Evolutionary conservation across 1,140 invertebrate genomes (phyloP).

Genomic region (Phymastichus coffea): DNA sequence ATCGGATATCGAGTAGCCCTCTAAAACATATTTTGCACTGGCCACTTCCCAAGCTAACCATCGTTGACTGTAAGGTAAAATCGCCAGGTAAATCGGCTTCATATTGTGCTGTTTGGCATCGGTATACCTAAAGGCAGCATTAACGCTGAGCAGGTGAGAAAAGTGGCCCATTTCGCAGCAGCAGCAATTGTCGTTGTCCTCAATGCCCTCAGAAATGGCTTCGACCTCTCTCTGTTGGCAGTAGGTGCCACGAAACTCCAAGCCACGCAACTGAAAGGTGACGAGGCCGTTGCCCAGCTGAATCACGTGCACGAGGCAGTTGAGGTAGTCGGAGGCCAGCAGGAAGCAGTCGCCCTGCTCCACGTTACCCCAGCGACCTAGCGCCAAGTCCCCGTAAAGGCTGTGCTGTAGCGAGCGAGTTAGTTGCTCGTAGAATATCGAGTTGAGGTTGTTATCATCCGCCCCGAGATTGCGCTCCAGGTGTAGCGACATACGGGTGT

Average conservation of each 20-base stretch:
- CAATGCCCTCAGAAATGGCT: constrained; percentile 95
- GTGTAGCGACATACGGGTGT: constrained; percentile 92
- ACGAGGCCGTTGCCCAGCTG: constrained; percentile 98
- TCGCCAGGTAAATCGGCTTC: too few relatives aligned
- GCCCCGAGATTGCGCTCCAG: constrained; percentile 92
- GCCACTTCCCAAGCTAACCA: constrained; percentile 98
- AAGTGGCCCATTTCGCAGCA: constrained; percentile 92
- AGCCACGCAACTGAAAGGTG: constrained; percentile 95
- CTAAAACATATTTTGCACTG: constrained; percentile 92
- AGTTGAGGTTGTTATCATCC: constrained; percentile 98
- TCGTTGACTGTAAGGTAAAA: constrained; percentile 68
- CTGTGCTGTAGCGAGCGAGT: constrained; percentile 95
- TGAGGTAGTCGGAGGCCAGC: constrained; percentile 94
- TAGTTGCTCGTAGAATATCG: constrained; percentile 99
- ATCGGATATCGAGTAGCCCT: constrained; percentile 97
- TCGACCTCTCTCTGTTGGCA: constrained; percentile 96
- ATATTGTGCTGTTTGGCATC: too few relatives aligned
- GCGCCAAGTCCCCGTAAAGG: constrained; percentile 88
- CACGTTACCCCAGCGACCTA: constrained; percentile 91
- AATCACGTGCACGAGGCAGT: constrained; percentile 96
- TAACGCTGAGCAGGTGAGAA: constrained; percentile 85
- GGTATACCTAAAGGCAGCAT: constrained; percentile 79
- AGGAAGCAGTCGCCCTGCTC: constrained; percentile 97
- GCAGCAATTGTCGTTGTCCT: constrained; percentile 84
- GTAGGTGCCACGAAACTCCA: constrained; percentile 98